These are phyloP conservation scores for Brevimyrus niger DNA, from an alignment of 2,113 vertebrate species.

Conservation along the genomic window DNA sequence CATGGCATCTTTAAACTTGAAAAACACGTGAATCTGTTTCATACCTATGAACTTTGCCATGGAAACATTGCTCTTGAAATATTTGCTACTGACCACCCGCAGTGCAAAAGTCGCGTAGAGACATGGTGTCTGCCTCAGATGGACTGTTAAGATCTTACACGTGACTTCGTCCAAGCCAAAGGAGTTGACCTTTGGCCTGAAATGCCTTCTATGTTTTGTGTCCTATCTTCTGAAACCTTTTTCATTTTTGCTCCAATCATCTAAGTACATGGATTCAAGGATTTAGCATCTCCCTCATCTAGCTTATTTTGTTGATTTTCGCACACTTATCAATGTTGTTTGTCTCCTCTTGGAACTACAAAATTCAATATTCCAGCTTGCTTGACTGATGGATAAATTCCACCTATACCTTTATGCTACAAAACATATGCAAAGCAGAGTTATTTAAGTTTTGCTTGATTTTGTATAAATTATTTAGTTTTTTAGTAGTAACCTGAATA, in stretches of 20 bases:
- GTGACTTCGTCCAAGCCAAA: neutral
- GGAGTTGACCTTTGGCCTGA: conserved; percentile 7
- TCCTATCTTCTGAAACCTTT: neutral
- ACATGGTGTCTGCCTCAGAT: neutral
- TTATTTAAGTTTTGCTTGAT: neutral
- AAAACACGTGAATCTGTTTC: neutral
- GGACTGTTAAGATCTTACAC: neutral
- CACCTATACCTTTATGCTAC: neutral
- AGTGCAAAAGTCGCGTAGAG: neutral
- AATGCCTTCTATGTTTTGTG: neutral
- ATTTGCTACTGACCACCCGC: neutral
- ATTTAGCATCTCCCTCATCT: neutral
- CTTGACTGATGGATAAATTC: neutral
- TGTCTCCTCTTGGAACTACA: neutral
- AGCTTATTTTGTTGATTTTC: neutral
- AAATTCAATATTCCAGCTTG: neutral
- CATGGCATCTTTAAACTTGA: neutral
- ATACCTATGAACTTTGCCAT: neutral
- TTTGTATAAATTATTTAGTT: neutral
- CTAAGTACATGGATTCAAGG: neutral
- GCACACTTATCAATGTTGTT: neutral
- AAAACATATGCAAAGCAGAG: neutral
- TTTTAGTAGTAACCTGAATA: neutral
- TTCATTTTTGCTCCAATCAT: neutral
- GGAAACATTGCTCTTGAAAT: neutral